Evolutionary conservation across 2,113 vertebrate genomes (phyloP), one percentile per base, ranked within the genome.

Genomic region (Ceuthmochares aereus): DNA sequence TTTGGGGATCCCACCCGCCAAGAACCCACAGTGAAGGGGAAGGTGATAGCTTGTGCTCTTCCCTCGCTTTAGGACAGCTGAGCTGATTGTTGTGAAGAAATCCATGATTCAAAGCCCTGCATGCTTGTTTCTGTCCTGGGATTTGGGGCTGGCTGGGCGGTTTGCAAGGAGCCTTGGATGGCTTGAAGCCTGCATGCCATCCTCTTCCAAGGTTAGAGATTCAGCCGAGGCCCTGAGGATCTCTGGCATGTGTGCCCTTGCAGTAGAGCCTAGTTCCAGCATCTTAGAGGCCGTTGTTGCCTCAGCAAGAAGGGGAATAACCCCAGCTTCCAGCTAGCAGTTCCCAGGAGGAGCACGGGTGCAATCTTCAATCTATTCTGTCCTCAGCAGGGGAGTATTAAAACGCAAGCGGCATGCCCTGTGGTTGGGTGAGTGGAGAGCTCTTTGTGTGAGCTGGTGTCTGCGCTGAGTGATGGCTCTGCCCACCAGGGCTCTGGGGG

Each of bases 361-460:
- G 83, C 95, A 84, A 81, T 42, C 92, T 94, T 92, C 95, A 77
- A 93, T 93, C 89, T 95, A 32, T 96, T 96, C 87, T 94, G 84
- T 96, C 93, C 95, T 96, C 95, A 86, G 94, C 96, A 95, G 96
- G 93, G 96, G 82, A 93, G 82, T 96, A 88, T 96, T 97, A 95
- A 95, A 95, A 89, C 76, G 80, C 93, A 40, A 92, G 92, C 90
- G 32, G 86, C 93, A 96, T 80, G 84, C 68, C 93, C 79, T 80
- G 93, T 84, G 93, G 95, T 92, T 97, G 95, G 96, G 95, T 96
- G 93, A 96, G 90, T 97, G 95, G 72, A 94, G 96, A 97, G 94
- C 91, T 92, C 90, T 62, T 2, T 7, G 70, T 23, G n/a, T 21
- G 83, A 96, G 92, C 88, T 82, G 88, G 4, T 78, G 92, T 84